phyloP scores from a whole-genome alignment of 2,113 vertebrate genomes.

The Bucco capensis region DNA sequence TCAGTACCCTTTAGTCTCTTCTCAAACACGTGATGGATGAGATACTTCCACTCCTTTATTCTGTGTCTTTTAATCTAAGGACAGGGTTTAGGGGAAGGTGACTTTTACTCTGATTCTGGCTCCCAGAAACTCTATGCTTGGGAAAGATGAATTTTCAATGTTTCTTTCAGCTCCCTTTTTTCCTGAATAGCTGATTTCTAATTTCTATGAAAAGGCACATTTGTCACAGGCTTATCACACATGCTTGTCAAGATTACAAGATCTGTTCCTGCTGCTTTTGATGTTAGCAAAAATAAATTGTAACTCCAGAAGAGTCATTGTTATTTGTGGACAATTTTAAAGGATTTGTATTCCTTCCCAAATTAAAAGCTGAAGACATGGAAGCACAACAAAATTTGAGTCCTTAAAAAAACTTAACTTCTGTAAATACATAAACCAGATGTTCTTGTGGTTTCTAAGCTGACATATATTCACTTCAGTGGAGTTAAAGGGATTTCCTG shows the following conservation, averaged over 20 bases:
- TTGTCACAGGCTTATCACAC: neutral
- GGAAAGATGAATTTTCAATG: neutral
- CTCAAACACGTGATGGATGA: neutral
- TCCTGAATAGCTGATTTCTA: neutral
- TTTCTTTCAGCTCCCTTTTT: neutral
- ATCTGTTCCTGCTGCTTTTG: neutral
- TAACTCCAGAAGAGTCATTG: neutral
- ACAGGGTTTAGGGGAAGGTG: neutral
- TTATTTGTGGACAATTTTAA: constrained; percentile 16
- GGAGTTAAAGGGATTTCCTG: constrained; percentile 47
- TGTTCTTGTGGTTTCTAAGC: constrained; percentile 42
- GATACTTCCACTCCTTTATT: neutral
- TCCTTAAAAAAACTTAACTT: neutral
- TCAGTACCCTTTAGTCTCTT: neutral
- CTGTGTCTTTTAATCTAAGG: neutral
- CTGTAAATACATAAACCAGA: constrained; percentile 43
- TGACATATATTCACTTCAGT: constrained; percentile 13
- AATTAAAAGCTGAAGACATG: neutral
- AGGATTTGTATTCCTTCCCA: neutral
- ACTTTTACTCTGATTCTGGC: neutral
- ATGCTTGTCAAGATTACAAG: constrained; percentile 20
- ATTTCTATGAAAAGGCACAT: constrained; percentile 8
- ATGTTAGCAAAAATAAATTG: neutral
- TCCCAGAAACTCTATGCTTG: neutral
- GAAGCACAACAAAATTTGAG: neutral